These are phyloP conservation scores for Melanotus villosus DNA, from an alignment of 2,888 invertebrate species.

Conservation along the genomic window DNA sequence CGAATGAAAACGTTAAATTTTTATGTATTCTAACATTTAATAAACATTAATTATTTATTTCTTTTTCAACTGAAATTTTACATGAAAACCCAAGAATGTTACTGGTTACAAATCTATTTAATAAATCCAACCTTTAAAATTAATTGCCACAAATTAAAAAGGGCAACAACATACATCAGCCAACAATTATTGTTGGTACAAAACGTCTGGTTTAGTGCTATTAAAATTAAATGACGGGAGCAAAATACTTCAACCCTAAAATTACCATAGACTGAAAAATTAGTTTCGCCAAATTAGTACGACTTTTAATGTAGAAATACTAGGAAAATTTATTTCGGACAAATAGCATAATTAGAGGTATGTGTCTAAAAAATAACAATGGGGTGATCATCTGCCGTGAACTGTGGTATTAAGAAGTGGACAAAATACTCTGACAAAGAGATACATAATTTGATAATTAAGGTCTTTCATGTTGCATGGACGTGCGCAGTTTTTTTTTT, in stretches of 20 bases:
- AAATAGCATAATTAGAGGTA: neutral
- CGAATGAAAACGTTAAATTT: no score
- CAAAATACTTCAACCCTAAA: constrained; percentile 1
- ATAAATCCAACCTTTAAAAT: no score
- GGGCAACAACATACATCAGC: no score
- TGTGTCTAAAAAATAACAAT: neutral
- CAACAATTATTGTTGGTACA: no score
- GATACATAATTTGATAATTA: constrained; percentile 20
- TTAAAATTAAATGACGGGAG: neutral
- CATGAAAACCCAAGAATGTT: no score
- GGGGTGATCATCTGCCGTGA: constrained; percentile 5
- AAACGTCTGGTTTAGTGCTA: neutral
- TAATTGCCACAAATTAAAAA: no score
- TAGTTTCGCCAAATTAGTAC: constrained; percentile 9
- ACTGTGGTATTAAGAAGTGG: constrained; percentile 1
- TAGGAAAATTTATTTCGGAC: neutral
- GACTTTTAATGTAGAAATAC: neutral
- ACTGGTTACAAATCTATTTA: no score
- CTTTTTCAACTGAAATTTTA: no score
- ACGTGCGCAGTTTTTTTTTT: no score
- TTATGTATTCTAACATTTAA: no score
- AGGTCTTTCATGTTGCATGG: neutral
- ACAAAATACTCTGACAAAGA: constrained; percentile 9
- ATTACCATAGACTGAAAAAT: constrained; percentile 11
- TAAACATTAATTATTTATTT: no score